phyloP scores from a whole-genome alignment of 2,113 vertebrate genomes.

The Siniperca chuatsi region DNA sequence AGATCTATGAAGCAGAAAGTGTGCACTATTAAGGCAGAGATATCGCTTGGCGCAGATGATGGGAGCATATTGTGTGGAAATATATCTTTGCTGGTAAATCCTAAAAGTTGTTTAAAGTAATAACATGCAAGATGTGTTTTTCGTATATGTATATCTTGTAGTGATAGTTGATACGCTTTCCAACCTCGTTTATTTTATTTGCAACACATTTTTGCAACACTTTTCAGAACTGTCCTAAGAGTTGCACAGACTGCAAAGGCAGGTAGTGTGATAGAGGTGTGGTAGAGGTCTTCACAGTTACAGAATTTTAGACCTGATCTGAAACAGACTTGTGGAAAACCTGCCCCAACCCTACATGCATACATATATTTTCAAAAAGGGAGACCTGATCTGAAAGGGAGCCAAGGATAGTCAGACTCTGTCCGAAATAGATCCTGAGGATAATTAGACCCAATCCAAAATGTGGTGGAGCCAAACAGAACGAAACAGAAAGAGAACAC shows the following conservation, averaged over 20 bases:
- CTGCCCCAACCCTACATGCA: not conserved
- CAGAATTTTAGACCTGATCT: not conserved
- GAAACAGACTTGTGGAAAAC: not conserved
- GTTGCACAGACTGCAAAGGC: not conserved
- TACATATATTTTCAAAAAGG: not conserved
- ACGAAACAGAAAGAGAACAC: not conserved
- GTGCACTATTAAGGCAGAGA: constrained; percentile 29
- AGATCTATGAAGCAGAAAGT: constrained; percentile 42
- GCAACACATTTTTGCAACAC: not conserved
- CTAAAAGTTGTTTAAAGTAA: constrained; percentile 7
- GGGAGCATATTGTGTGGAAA: constrained; percentile 3
- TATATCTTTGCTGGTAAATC: not conserved
- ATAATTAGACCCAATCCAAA: not conserved
- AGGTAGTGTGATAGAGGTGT: not conserved
- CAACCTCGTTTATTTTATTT: not conserved
- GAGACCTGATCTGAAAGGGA: not conserved
- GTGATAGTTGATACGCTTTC: not conserved
- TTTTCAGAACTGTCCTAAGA: not conserved
- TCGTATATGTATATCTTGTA: not conserved
- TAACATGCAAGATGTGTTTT: not conserved
- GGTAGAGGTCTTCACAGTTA: not conserved
- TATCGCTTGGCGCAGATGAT: not conserved
- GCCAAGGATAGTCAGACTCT: not conserved
- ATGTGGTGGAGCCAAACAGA: not conserved
- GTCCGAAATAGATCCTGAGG: not conserved